Evolutionary conservation across 2,888 invertebrate genomes (phyloP), one percentile per base, ranked within the genome.

Genomic region (Siphlonurus alternatus): DNA sequence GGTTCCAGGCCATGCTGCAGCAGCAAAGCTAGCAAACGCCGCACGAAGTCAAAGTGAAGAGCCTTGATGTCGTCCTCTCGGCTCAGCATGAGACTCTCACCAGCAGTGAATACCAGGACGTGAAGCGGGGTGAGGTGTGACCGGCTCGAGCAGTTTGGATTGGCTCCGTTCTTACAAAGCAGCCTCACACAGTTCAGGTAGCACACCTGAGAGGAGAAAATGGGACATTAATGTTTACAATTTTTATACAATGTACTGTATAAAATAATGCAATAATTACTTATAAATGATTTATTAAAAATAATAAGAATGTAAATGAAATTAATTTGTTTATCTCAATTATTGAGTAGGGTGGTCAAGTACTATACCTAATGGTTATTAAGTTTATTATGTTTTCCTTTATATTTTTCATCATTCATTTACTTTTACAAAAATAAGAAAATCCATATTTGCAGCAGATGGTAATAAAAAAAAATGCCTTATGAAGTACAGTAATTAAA

Each of bases 161-260:
- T 84, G 24, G 87, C 87, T 67, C 87, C 87, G 71, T 84, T 80
- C 71, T 84, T 82, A 68, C 88, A 75, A 23, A 88, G 76, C 61
- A 86, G 81, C 60, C 84, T 78, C 63, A 88, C 83, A 72, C 86
- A 87, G 71, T 84, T 83, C 68, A 87, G 73, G 72, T 87, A 87
- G 72, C 84, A 85, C 2, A 87, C 84, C 84, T 84, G 69, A 22
- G 72, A 74, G 2, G 23, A 61, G 23, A 51, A 2, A 24, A 2
- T 15, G 22, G 25, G 18, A 23, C 15, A 24, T 24, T 61, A n/a
- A 25, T 25, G 19, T 23, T 60, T 5, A 15, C 38, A 20, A 38
- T 19, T 19, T 19, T 5, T 23, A 0, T 64, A 1, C 15, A 23
- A 22, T 53, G 18, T 38, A n/a, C 5, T 23, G 19, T 25, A 25